Conservation (phyloP, 2,888 invertebrate species). For the Phragmatobia fuliginosa region DNA sequence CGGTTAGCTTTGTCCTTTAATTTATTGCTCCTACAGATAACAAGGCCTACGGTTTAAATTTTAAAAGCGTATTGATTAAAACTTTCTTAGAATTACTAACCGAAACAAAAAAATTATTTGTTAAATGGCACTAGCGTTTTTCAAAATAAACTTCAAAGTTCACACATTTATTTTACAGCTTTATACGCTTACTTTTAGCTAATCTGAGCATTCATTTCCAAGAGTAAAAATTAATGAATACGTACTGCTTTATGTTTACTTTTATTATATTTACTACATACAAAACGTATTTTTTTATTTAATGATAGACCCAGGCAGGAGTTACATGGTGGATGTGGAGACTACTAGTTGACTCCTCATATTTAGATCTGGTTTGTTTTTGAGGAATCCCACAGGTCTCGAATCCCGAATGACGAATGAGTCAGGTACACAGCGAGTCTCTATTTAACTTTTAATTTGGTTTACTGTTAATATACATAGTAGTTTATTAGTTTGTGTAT, state of each 20-base stretch:
- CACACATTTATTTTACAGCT: too few relatives aligned
- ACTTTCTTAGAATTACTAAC: background rate
- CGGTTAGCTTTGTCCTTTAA: slow-evolving; percentile 15
- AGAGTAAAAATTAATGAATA: too few relatives aligned
- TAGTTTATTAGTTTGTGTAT: background rate
- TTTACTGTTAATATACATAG: background rate
- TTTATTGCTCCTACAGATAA: slow-evolving; percentile 5
- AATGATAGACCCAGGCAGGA: too few relatives aligned
- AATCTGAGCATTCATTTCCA: too few relatives aligned
- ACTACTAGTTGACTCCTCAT: background rate
- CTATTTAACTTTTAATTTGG: background rate
- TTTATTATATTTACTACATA: too few relatives aligned
- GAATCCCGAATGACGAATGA: too few relatives aligned
- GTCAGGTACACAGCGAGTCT: background rate
- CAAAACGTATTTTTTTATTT: too few relatives aligned
- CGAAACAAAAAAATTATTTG: background rate
- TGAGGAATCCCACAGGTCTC: background rate
- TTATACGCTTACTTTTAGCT: too few relatives aligned
- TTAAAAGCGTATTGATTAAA: slow-evolving; percentile 3
- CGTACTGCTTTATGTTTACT: too few relatives aligned
- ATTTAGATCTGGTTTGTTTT: background rate
- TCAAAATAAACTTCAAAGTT: too few relatives aligned
- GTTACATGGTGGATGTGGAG: too few relatives aligned
- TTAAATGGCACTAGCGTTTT: too few relatives aligned
- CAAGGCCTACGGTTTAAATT: background rate